These are phyloP conservation scores for Hirudinaria manillensis DNA, from an alignment of 2,888 invertebrate genomes.

Conservation along the genomic window DNA sequence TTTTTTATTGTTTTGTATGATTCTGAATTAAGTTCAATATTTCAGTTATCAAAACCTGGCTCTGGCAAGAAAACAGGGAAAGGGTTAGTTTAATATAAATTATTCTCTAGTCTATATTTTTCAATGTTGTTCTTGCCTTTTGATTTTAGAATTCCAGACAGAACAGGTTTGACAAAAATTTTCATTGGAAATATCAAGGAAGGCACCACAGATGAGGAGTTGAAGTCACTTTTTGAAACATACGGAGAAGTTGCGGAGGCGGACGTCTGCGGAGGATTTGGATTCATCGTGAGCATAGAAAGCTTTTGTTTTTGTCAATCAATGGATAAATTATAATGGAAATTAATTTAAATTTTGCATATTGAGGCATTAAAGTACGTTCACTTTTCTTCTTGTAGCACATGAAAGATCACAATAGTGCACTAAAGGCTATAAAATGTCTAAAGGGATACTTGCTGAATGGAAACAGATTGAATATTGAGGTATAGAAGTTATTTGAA, in stretches of 20 bases:
- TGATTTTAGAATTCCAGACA: constrained; percentile 12
- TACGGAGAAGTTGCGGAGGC: constrained; percentile 31
- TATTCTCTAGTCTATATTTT: not conserved
- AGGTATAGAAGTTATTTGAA: constrained; percentile 21
- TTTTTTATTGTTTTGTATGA: not conserved
- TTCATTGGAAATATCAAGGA: constrained; percentile 33
- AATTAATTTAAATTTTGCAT: not conserved
- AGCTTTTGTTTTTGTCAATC: not conserved
- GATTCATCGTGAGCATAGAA: constrained; percentile 28
- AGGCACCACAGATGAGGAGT: constrained; percentile 28
- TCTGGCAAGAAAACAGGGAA: constrained; percentile 17
- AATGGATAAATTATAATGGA: not conserved
- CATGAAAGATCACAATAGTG: constrained; percentile 28
- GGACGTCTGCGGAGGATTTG: constrained; percentile 33
- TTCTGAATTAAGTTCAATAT: not conserved
- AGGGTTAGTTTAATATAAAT: not conserved
- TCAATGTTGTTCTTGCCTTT: not conserved
- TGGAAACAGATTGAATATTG: constrained; percentile 31
- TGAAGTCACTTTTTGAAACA: constrained; percentile 28
- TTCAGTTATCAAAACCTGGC: constrained; percentile 11
- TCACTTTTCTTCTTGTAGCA: constrained; percentile 19
- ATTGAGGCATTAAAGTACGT: not conserved
- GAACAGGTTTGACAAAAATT: constrained; percentile 26
- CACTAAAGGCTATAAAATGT: constrained; percentile 29
- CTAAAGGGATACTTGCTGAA: constrained; percentile 31